These are phyloP conservation scores for Melanerpes formicivorus DNA, from an alignment of 2,113 vertebrate species.

Conservation along the genomic window DNA sequence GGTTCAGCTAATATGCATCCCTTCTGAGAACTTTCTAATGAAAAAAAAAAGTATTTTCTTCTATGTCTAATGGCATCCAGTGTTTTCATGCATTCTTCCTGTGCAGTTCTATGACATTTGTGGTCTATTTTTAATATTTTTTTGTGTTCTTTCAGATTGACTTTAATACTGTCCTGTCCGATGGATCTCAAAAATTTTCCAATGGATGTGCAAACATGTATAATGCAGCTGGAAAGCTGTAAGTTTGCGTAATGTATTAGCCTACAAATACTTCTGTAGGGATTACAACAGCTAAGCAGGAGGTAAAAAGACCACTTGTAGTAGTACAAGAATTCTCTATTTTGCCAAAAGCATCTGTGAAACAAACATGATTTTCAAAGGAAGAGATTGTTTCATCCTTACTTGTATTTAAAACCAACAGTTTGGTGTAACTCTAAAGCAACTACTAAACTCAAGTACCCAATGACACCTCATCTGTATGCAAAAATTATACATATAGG, in stretches of 20 bases:
- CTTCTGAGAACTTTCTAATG: background rate
- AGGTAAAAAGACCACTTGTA: background rate
- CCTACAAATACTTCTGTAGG: background rate
- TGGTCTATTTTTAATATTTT: background rate
- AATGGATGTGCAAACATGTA: constrained; percentile 98
- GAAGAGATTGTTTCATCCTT: background rate
- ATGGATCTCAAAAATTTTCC: constrained; percentile 99
- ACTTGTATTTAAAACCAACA: background rate
- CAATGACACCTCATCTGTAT: background rate
- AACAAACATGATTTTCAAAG: background rate
- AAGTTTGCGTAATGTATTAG: constrained; percentile 72
- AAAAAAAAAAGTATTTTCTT: background rate
- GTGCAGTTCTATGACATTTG: background rate
- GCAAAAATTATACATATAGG: background rate
- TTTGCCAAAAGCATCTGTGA: background rate
- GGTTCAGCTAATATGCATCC: background rate
- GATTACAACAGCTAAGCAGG: background rate
- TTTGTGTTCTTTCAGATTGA: constrained; percentile 84
- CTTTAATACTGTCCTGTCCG: constrained; percentile 94
- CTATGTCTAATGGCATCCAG: background rate
- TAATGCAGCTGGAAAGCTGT: constrained; percentile 99
- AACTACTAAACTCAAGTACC: background rate
- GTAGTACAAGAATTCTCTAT: background rate
- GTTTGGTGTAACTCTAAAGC: background rate
- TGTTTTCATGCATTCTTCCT: background rate